These are phyloP conservation scores for Melanostoma mellinum DNA, from an alignment of 2,888 invertebrate species.

Conservation along the genomic window DNA sequence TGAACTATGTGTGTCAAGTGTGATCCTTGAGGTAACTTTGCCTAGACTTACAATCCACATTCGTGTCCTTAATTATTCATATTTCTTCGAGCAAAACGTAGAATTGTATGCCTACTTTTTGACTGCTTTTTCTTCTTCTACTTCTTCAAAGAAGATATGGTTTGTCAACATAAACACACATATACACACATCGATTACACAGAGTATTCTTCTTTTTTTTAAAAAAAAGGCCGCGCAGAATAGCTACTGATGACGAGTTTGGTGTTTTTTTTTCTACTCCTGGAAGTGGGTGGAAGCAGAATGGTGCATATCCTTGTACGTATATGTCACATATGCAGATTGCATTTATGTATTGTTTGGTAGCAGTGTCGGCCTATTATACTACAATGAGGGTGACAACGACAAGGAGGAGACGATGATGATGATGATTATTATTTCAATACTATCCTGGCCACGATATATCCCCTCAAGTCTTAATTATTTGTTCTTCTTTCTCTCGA, in stretches of 20 bases:
- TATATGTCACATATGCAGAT: slow-evolving; percentile 54
- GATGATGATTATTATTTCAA: slow-evolving; percentile 58
- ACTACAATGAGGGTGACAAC: slow-evolving; percentile 5
- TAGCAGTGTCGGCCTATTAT: slow-evolving; percentile 19
- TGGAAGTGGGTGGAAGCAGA: slow-evolving; percentile 8
- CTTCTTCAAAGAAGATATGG: slow-evolving; percentile 17
- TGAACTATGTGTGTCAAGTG: slow-evolving; percentile 71
- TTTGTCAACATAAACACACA: slow-evolving; percentile 38
- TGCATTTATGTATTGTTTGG: slow-evolving; percentile 40
- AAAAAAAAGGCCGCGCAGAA: slow-evolving; percentile 48
- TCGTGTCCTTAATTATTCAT: slow-evolving; percentile 73
- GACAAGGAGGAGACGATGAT: slow-evolving; percentile 31
- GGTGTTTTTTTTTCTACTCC: slow-evolving; percentile 17
- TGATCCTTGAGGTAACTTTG: slow-evolving; percentile 71
- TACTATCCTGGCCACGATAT: slow-evolving; percentile 58
- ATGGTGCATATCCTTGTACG: slow-evolving; percentile 22
- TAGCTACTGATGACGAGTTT: slow-evolving; percentile 28
- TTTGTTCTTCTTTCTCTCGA: slow-evolving; percentile 64
- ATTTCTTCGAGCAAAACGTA: slow-evolving; percentile 44
- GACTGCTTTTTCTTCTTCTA: neutral
- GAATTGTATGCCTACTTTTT: slow-evolving; percentile 47
- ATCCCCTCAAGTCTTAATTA: slow-evolving; percentile 64
- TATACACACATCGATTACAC: slow-evolving; percentile 33
- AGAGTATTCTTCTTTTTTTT: slow-evolving; percentile 8
- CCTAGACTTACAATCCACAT: slow-evolving; percentile 72